Base-by-base conservation (phyloP, 1,140 invertebrate genomes). In the Bombus sylvicola region DNA sequence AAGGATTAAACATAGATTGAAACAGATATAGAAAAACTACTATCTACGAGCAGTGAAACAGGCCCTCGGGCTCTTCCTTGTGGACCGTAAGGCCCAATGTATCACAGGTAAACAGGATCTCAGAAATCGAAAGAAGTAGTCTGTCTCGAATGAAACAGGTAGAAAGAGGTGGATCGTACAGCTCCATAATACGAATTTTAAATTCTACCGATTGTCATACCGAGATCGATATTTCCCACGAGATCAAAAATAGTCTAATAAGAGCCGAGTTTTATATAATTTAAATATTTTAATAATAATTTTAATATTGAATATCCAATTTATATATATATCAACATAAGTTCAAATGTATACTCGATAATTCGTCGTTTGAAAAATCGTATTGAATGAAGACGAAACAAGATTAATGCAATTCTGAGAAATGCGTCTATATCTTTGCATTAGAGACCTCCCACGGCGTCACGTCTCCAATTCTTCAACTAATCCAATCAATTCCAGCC, bases 61-160 rank as follows among this genome's bases (percentile, higher is more conserved):
- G 66, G 57, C 41, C 43, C 72, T 47, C 39, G 64, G 25, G 53
- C 66, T 34, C 39, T 77, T 73, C n/a, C 47, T 77, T 39, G 43
- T 41, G 72, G 43, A 53, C n/a, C 73, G 79, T 92, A 89, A 93
- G 92, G 90, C 92, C 93, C 93, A 92, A 57, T 71, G 83, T 87
- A 88, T 88, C 79, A 88, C 88, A 90, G 86, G 87, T 89, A 83
- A 93, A 66, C 90, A 94, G 92, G 92, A 75, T 87, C 80, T 72
- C 88, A 93, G 88, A 84, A 92, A 83, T 18, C 25, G 31, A 74
- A 90, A 74, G 86, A 90, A 83, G 78, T 89, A 69, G 87, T 39
- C 82, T 78, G 72, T 74, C 71, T 71, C 18, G 75, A 79, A 73
- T 66, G 76, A 69, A 82, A 78, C 77, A 91, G 75, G 77, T 88